Percentiles rank a stretch among this genome's conserved stretches.
Evolutionary conservation across 53 echinoderm and acorn worm genomes (phyloP).

Genomic region (Stichopus horrens): DNA sequence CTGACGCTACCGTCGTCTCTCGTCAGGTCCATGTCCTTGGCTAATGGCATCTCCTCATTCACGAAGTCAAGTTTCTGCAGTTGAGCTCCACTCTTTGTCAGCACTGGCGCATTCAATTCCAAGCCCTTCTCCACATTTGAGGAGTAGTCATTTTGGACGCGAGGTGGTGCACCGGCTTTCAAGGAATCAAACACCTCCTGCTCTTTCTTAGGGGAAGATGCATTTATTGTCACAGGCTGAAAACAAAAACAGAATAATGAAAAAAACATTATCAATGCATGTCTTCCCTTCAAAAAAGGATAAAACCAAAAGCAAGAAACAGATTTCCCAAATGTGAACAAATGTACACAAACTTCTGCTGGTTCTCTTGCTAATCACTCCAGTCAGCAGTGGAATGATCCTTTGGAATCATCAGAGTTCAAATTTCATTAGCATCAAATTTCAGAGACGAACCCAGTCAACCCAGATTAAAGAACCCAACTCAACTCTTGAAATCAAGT

Average conservation of each 20-base stretch:
- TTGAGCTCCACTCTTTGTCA: background rate
- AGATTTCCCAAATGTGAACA: too few species aligned
- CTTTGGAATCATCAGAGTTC: too few species aligned
- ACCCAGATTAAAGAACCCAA: too few species aligned
- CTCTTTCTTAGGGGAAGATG: background rate
- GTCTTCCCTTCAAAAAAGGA: background rate
- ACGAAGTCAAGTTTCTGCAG: constrained; percentile 11
- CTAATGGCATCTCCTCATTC: constrained; percentile 5
- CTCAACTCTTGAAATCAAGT: too few species aligned
- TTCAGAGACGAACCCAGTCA: too few species aligned
- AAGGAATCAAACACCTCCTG: constrained; percentile 25
- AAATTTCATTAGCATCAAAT: too few species aligned
- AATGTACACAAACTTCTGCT: too few species aligned
- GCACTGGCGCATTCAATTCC: background rate
- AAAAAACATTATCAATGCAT: background rate
- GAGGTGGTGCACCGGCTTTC: background rate
- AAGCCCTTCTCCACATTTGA: background rate
- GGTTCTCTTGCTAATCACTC: too few species aligned
- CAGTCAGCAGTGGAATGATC: too few species aligned
- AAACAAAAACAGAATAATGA: background rate
- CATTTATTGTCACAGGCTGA: background rate
- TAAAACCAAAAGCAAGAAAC: too few species aligned
- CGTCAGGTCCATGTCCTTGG: background rate
- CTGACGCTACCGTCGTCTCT: constrained; percentile 4
- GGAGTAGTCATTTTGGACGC: background rate